phyloP scores from a whole-genome alignment of 1,140 invertebrate species.

The Solenopsis fugax region DNA sequence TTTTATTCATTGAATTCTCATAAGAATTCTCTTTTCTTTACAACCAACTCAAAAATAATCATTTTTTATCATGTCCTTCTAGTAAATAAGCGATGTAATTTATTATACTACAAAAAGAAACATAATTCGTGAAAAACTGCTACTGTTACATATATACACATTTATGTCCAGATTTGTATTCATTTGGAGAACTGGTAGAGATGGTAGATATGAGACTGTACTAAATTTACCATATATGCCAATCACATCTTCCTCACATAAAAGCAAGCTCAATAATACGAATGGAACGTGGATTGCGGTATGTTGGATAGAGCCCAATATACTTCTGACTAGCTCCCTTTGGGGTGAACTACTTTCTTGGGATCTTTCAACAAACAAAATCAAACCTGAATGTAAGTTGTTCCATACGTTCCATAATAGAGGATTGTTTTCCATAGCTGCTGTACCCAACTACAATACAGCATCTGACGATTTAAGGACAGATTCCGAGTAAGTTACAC shows the following conservation, averaged over 20 bases:
- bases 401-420: constrained; percentile 86
- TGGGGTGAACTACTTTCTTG: constrained; percentile 88
- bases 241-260: constrained; percentile 73
- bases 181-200: constrained; percentile 87
- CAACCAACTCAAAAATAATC: too few relatives aligned
- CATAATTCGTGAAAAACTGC: background rate
- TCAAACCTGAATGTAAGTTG: constrained; percentile 78
- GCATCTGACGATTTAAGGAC: constrained; percentile 76
- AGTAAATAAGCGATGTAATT: background rate
- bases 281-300: constrained; percentile 85
- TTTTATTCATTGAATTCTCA: too few relatives aligned
- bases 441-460: constrained; percentile 49
- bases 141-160: constrained; percentile 2
- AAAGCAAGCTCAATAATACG: constrained; percentile 73
- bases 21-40: too few relatives aligned
- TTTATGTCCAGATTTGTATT: constrained; percentile 81
- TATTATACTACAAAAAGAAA: constrained; percentile 28
- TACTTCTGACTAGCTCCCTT: constrained; percentile 85
- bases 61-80: too few relatives aligned
- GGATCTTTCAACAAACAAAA: constrained; percentile 77
- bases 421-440: constrained; percentile 87
- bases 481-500: constrained; percentile 38
- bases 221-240: constrained; percentile 78
- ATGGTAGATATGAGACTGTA: constrained; percentile 86
- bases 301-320: constrained; percentile 87